Base-by-base conservation (phyloP, 2,888 invertebrate species). In the Pandemis cinnamomeana region DNA sequence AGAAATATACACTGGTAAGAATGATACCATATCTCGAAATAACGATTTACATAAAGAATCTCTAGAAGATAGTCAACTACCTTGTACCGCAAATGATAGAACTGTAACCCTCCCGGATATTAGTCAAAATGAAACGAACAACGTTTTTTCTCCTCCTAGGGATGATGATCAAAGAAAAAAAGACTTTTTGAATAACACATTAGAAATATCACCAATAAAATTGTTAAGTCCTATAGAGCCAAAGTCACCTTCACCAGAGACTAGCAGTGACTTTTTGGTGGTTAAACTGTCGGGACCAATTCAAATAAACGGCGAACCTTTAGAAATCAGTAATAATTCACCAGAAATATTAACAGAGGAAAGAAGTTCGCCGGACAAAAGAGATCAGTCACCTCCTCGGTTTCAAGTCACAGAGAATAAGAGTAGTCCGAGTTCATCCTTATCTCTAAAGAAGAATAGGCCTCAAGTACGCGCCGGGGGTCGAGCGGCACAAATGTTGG, bases 151-250 rank as follows among this genome's bases (percentile, higher is more conserved):
- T 1, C 93, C 94, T 0, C 87, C 85, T 15, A 88, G 89, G 81
- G 88, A 90, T 55, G 88, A 89, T 44, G 85, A 82, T 46, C 87
- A 91, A 77, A 89, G 93, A 78, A 91, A 94, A 73, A 86, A 90
- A 80, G 95, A 95, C 82, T 94, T 96, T 75, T 82, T 96, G 15
- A 93, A 95, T 79, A 92, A 93, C 76, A 96, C 96, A 8, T 78
- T 93, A 20, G 95, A 96, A 83, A 95, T 96, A 84, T 96, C 96
- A 0, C 96, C 96, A 0, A 96, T 96, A 75, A 94, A 93, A 84
- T 86, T 83, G 3, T 82, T 90, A 81, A 92, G 92, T 73, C 93
- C 94, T 2, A 83, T 90, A 44, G 86, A 87, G 7, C 84, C 89
- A 62, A 87, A 85, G 60, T 86, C 89, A 10, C 87, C 88, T 8